phyloP scores from a whole-genome alignment of 2,888 invertebrate genomes.

The Crepidodera aurea region DNA sequence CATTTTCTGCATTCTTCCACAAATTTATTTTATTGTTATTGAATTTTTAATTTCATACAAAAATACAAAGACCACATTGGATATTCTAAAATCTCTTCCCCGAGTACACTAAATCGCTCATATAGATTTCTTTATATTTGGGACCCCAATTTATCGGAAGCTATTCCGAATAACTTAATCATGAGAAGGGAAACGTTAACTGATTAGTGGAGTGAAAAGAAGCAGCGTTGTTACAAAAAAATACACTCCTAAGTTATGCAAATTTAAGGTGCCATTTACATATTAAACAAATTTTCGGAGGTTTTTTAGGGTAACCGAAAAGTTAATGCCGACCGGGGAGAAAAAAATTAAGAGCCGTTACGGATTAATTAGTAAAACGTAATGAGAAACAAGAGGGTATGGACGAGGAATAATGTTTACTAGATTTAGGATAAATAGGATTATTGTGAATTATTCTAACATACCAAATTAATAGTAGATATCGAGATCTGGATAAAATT shows the following conservation, averaged over 20 bases:
- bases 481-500: no score
- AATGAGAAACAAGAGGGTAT: conserved; percentile 20
- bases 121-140: conserved; percentile 17
- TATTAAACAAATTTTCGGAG: conserved; percentile 34
- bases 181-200: conserved; percentile 33
- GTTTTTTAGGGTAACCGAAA: conserved; percentile 25
- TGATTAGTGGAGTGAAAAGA: conserved; percentile 36
- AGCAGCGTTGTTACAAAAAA: conserved; percentile 28
- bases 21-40: no score
- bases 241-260: conserved; percentile 32
- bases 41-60: no score
- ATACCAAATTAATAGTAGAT: no score
- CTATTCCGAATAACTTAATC: conserved; percentile 36
- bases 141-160: conserved; percentile 26
- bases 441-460: not conserved
- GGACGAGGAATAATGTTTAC: conserved; percentile 2
- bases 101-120: not conserved
- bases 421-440: conserved; percentile 7
- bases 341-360: conserved; percentile 27
- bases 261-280: conserved; percentile 37
- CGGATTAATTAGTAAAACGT: conserved; percentile 28
- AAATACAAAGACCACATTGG: no score
- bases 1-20: no score
- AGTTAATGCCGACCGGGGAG: conserved; percentile 21
- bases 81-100: no score